Percentiles rank a stretch among this genome's conserved stretches.
Conservation (phyloP, 1,140 invertebrate genomes). For the Drosophila aff. region DNA sequence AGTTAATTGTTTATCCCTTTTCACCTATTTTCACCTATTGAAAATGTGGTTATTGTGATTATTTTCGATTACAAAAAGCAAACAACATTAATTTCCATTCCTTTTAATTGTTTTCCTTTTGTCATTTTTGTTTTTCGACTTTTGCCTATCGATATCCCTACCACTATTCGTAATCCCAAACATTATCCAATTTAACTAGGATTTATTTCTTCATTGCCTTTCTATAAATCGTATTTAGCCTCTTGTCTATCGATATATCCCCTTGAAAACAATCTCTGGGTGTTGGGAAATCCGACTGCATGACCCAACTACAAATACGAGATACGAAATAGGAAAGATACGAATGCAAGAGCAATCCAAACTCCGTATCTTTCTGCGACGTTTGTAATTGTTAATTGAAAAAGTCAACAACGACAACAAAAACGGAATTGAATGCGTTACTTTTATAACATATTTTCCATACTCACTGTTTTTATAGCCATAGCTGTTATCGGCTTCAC, state of each 20-base stretch:
- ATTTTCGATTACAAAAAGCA: no score
- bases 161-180: neutral
- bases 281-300: slow-evolving; percentile 30
- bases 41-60: no score
- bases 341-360: slow-evolving; percentile 10
- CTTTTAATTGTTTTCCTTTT: neutral
- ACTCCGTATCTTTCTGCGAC: slow-evolving; percentile 15
- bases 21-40: no score
- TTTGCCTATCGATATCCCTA: neutral
- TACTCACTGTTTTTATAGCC: slow-evolving; percentile 18
- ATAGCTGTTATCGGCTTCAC: slow-evolving; percentile 31
- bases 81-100: neutral
- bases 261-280: neutral
- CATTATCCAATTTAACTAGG: neutral
- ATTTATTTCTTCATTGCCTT: neutral
- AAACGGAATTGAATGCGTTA: slow-evolving; percentile 29
- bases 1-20: no score
- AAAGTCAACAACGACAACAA: slow-evolving; percentile 60
- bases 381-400: slow-evolving; percentile 75
- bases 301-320: slow-evolving; percentile 1
- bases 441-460: slow-evolving; percentile 60
- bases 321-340: slow-evolving; percentile 12
- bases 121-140: neutral
- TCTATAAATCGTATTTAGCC: neutral
- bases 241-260: slow-evolving; percentile 25